Base-by-base conservation (phyloP, 2,113 vertebrate species). In the Suncus etruscus region DNA sequence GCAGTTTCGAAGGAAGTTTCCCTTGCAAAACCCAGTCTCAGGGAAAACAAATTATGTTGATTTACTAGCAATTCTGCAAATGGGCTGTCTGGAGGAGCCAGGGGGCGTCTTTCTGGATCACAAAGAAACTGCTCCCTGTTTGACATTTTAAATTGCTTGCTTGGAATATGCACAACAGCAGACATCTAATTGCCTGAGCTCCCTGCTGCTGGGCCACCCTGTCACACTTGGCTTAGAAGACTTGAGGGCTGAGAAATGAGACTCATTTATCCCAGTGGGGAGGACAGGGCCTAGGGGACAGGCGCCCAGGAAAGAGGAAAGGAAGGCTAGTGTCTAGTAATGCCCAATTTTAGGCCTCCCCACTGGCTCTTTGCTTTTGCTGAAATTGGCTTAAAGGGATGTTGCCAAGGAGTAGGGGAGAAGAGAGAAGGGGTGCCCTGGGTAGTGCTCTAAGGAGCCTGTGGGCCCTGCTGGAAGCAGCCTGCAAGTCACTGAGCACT, bases 41-140 rank as follows among this genome's bases (percentile, higher is more conserved):
- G 87, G 84, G 89, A 95, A 96, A 96, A 94, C 95, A 95, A 92
- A 96, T 96, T 93, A 95, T 87, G 91, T 93, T 96, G 93, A 95
- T 96, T 96, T 96, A 94, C 91, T 95, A 92, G 92, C 84, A 92
- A 79, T 96, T 95, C 82, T 93, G 84, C 75, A 94, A 94, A 95
- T 87, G 81, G 85, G 81, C 89, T 96, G 93, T 93, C 92, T 91
- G 45, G 88, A 89, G 83, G 90, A 95, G 73, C 10, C 75, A 75
- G 73, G 39, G 29, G 66, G 80, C 90, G 65, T 89, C 89, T 90
- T 93, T 73, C 87, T 92, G 85, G 20, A 91, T 27, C 25, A 92
- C 83, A 94, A 82, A 90, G 90, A 79, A 94, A 87, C 79, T 70
- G 63, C 87, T 89, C 75, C 3, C 48, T 84, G 66, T 93, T 84